Base-by-base conservation (phyloP, 1,140 invertebrate species). In the Arion vulgaris region DNA sequence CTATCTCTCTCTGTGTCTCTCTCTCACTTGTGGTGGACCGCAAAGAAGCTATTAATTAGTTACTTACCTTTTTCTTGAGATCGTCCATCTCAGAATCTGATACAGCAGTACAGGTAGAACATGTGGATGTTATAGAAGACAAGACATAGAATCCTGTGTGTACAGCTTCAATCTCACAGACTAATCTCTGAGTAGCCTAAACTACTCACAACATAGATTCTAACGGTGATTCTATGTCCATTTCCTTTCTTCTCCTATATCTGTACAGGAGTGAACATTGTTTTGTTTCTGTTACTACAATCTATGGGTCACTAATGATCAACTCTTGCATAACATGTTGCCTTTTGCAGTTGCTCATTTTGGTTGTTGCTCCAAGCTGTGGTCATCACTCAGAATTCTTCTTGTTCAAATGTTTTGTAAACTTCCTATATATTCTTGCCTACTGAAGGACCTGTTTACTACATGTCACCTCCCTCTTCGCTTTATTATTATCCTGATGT, bases 231-330 rank as follows among this genome's bases (percentile, higher is more conserved):
- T 66, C 62, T 4, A 34, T 66, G 17, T 66, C 19, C 28, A 11
- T 11, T n/a, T 17, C n/a, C n/a, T n/a, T 7, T 32, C 1, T 23
- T 66, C 62, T 7, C 28, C n/a, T 0, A 69, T 0, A 13, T 13
- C 26, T 39, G 9, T 2, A 34, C 38, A 7, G 19, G 34, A 15
- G 36, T 2, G 4, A 26, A 41, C 41, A 34, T 28, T 80, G 9
- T 26, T 19, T 38, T 23, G 36, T 36, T 32, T 45, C 32, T 57
- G 74, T 57, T 53, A 11, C 2, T 51, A 15, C 71, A 26, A 66
- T n/a, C 57, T 80, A 39, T 80, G n/a, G 51, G 78, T 80, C 76
- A 28, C 76, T 78, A 57, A 78, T 78, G 51, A 78, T 36, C 28
- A 78, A 41, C 23, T 78, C 76, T 38, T 53, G 76, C 23, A 78